Conservation (phyloP, 2,888 invertebrate genomes). For the Eristalis tenax region DNA sequence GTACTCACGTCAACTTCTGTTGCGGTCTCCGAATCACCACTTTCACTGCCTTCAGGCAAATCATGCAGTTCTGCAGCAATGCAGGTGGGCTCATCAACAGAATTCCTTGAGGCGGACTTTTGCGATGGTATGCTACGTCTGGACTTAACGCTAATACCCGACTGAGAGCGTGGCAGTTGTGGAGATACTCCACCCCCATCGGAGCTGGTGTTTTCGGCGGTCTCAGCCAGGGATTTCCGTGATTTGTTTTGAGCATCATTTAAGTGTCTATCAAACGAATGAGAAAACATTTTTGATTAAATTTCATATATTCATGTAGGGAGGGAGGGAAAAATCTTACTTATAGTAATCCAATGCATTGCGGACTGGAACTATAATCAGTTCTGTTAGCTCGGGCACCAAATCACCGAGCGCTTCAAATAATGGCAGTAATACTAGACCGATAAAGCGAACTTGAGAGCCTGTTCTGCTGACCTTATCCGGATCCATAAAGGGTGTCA, state of each 20-base stretch:
- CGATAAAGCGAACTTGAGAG: slow-evolving; percentile 92
- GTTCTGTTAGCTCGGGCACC: slow-evolving; percentile 87
- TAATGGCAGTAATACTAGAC: slow-evolving; percentile 89
- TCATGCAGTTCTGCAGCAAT: slow-evolving; percentile 82
- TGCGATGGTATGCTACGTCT: slow-evolving; percentile 82
- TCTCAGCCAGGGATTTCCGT: slow-evolving; percentile 80
- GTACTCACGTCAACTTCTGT: slow-evolving; percentile 87
- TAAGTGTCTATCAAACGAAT: slow-evolving; percentile 76
- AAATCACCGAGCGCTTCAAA: slow-evolving; percentile 90
- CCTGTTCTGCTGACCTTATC: slow-evolving; percentile 92
- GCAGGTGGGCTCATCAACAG: slow-evolving; percentile 82
- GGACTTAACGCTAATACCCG: slow-evolving; percentile 83
- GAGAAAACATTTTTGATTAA: background rate
- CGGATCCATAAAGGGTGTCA: slow-evolving; percentile 93
- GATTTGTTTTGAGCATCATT: slow-evolving; percentile 81
- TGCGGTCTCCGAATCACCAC: slow-evolving; percentile 86
- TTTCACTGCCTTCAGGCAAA: slow-evolving; percentile 83
- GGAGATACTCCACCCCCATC: slow-evolving; percentile 79
- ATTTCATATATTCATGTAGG: background rate
- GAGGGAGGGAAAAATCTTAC: slow-evolving; percentile 73
- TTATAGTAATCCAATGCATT: slow-evolving; percentile 81
- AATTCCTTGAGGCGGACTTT: slow-evolving; percentile 82
- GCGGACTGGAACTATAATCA: slow-evolving; percentile 81
- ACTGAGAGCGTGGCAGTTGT: slow-evolving; percentile 82
- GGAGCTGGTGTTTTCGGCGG: slow-evolving; percentile 79